Conservation (phyloP, 2,113 vertebrate species). For the Montifringilla adamsi region DNA sequence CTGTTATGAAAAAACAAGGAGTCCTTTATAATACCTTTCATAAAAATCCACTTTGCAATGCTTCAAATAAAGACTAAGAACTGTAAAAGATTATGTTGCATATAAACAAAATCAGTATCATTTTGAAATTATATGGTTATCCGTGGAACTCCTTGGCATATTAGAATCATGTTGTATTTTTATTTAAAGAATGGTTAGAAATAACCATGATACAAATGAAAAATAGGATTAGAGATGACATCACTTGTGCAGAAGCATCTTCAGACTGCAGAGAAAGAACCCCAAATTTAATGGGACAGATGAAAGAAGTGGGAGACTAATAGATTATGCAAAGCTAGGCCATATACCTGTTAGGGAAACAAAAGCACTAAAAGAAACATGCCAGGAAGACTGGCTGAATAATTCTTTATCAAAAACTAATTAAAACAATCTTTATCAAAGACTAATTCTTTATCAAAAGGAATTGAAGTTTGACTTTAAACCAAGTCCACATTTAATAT, state of each 20-base stretch:
- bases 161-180: constrained; percentile 75
- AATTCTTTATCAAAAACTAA: neutral
- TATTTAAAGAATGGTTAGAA: constrained; percentile 75
- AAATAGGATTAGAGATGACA: constrained; percentile 73
- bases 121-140: constrained; percentile 78
- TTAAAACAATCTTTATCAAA: too few species aligned
- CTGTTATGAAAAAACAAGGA: constrained; percentile 83
- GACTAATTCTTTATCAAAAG: neutral
- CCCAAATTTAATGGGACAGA: constrained; percentile 57
- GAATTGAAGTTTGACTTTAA: neutral
- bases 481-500: neutral
- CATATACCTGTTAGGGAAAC: neutral
- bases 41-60: constrained; percentile 86
- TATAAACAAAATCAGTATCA: constrained; percentile 82
- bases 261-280: constrained; percentile 4
- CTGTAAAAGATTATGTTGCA: constrained; percentile 81
- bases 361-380: neutral
- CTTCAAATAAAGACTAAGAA: constrained; percentile 80
- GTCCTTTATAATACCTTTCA: constrained; percentile 83
- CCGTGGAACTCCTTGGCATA: constrained; percentile 68
- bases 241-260: constrained; percentile 51
- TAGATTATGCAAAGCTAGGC: neutral
- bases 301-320: constrained; percentile 31
- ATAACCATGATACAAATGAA: constrained; percentile 71
- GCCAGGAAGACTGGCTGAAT: neutral